These are phyloP conservation scores for Acestrorhynchus altus DNA, from an alignment of 2,797 vertebrate species.

Conservation along the genomic window DNA sequence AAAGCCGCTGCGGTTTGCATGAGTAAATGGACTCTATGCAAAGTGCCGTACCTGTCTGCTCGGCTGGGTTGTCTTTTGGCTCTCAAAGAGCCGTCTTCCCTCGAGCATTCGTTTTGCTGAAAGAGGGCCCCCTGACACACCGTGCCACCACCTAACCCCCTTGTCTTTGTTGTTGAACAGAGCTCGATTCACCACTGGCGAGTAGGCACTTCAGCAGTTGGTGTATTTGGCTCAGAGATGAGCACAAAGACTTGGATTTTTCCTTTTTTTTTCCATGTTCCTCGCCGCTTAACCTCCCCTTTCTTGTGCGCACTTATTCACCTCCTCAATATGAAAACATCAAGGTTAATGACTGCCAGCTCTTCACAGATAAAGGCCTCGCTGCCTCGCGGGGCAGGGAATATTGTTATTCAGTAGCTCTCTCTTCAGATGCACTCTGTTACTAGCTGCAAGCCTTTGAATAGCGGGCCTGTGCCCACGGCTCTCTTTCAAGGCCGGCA, in stretches of 20 bases:
- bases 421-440: background rate
- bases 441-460: background rate
- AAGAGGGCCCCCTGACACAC: conserved; percentile 26
- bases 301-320: conserved; percentile 9
- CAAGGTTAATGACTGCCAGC: conserved; percentile 50
- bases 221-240: background rate
- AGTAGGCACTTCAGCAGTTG: conserved; percentile 9
- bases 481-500: conserved; percentile 10
- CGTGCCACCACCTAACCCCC: conserved; percentile 23
- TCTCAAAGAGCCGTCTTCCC: background rate
- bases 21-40: conserved; percentile 4
- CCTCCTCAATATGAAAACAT: conserved; percentile 36
- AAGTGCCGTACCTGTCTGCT: conserved; percentile 9
- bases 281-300: conserved; percentile 40
- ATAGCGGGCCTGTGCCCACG: background rate
- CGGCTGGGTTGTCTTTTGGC: background rate
- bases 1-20: conserved; percentile 14
- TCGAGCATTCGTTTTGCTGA: background rate
- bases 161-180: conserved; percentile 39
- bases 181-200: conserved; percentile 28
- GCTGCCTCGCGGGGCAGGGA: background rate
- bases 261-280: background rate
- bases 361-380: conserved; percentile 33
- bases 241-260: conserved; percentile 27
- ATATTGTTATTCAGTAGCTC: conserved; percentile 22